Base-by-base conservation (phyloP, 2,888 invertebrate species). In the Corbicula japonica region DNA sequence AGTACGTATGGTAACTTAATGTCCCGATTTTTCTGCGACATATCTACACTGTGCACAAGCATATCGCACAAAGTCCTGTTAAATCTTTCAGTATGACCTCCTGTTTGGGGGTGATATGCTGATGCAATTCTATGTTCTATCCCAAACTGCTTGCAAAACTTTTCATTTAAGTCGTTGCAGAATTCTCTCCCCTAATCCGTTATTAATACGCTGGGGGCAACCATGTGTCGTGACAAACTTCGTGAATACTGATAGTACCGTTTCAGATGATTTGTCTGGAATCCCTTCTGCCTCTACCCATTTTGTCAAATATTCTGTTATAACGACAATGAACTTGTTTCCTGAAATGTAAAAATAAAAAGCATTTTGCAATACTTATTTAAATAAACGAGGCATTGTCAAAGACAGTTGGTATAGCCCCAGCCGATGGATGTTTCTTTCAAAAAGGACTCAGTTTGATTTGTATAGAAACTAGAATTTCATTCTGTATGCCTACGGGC, bases 121-220 rank as follows among this genome's bases (percentile, higher is more conserved):
- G 74, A 61, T 50, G 75, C 61, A 12, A 71, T 65, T 41, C 56
- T 70, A 41, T 72, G 75, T 28, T 80, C 56, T 3, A 80, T 80
- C 32, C 56, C 56, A 15, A 80, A 34, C 26, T 48, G 38, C 34
- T 65, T 56, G 61, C 75, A 80, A 34, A 76, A 58, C 23, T 52
- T 66, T 48, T 68, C 60, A 46, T 76, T 76, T 10, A 80, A 41
- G 18, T 69, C 46, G 48, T 80, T 80, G 56, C 76, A 80, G 41
- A 80, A 80, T 58, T 80, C 69, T 61, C 73, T 76, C 10, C 65
- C 76, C 56, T 61, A 69, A 60, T 73, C 80, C 18, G 76, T 76
- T 28, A 73, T 63, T 50, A 76, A 58, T 28, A 66, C 62, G n/a
- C 58, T 56, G 61, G 74, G 72, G 54, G 23, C 71, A 48, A 46